Conservation (phyloP, 1,140 invertebrate species). For the Drosophila lacteicornis region DNA sequence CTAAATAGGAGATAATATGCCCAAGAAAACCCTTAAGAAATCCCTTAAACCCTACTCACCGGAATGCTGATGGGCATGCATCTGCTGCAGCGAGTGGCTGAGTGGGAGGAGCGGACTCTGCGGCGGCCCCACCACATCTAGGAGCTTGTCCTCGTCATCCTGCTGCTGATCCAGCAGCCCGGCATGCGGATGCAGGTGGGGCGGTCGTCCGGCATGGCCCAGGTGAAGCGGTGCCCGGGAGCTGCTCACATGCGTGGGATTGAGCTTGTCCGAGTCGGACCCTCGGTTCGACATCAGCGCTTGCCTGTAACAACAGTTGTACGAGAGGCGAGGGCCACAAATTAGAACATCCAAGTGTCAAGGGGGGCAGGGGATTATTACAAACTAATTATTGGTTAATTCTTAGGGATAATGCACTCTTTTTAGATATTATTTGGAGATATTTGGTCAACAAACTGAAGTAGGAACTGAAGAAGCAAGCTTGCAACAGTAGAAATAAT, state of each 20-base stretch:
- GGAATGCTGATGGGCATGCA: constrained; percentile 84
- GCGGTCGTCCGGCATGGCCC: constrained; percentile 80
- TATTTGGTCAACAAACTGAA: no score
- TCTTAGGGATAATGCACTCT: background rate
- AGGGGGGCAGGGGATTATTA: no score
- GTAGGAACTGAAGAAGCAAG: no score
- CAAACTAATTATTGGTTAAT: no score
- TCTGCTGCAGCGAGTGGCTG: constrained; percentile 84
- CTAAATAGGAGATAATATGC: background rate
- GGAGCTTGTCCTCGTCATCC: constrained; percentile 93
- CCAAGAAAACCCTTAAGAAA: background rate
- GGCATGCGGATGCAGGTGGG: constrained; percentile 81
- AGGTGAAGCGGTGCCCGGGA: constrained; percentile 85
- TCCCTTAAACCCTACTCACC: constrained; percentile 58
- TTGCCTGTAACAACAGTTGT: constrained; percentile 89
- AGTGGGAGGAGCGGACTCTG: constrained; percentile 90
- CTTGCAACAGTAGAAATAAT: no score
- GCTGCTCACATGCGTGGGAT: constrained; percentile 84
- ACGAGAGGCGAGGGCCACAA: constrained; percentile 66
- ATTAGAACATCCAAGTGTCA: constrained; percentile 84
- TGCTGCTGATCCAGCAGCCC: constrained; percentile 86
- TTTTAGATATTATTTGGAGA: no score
- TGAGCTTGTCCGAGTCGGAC: constrained; percentile 85
- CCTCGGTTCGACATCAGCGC: constrained; percentile 91
- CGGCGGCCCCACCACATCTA: constrained; percentile 94